Evolutionary conservation across 1,140 invertebrate genomes (phyloP), one percentile per base, ranked within the genome.

Genomic region (Orussus abietinus): DNA sequence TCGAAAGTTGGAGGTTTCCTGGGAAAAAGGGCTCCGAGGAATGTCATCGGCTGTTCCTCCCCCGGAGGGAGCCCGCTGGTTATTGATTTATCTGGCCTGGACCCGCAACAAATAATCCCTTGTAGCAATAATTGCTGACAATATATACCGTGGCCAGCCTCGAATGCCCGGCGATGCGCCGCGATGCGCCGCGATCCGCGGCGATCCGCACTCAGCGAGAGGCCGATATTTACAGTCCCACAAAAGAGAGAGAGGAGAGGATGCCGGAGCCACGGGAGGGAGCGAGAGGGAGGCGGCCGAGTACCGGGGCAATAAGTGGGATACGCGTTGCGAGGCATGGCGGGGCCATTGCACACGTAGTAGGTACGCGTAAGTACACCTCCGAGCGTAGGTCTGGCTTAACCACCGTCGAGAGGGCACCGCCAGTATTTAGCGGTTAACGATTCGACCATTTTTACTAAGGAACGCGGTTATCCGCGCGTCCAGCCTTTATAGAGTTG

Each of bases 401-500:
- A 25, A n/a, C n/a, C 6, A n/a, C 22, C 22, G n/a, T n/a, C n/a
- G 22, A n/a, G 6, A 25, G 22, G 22, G 29, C 31, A 11, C 32
- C 37, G 14, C 17, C 17, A 31, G 37, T 53, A 46, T 53, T 63
- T 61, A 57, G 33, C 49, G 36, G 29, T 25, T 53, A 52, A 55
- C 32, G 55, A 53, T 52, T 49, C 19, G 6, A 3, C 31, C 34
- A 51, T 45, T 56, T 51, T 55, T 55, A 49, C 20, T 36, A 30
- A 42, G 19, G 29, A 17, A 17, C 38, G 29, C 31, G 45, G 12
- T 50, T 56, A 51, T 61, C 39, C 56, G 42, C 21, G 13, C 43
- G 39, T 33, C 55, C 36, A 12, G 37, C 35, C 37, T 65, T 65
- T 65, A 65, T 64, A 53, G 57, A 60, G 57, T 53, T 51, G 57